phyloP scores from a whole-genome alignment of 1,140 invertebrate species.

The Tenebrio molitor region DNA sequence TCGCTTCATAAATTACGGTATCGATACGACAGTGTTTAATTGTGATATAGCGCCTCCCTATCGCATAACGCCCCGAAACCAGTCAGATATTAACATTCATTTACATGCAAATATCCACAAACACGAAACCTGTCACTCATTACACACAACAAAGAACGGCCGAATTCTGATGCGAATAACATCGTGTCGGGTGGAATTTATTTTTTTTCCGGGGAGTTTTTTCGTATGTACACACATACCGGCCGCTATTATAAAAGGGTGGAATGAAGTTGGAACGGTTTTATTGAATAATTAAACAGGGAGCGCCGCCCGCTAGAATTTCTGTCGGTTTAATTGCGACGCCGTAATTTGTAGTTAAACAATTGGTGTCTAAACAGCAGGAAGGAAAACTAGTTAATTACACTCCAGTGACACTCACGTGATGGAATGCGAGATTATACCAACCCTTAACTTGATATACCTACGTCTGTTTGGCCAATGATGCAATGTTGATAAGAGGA shows the following conservation, averaged over 20 bases:
- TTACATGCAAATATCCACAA: slow-evolving; percentile 54
- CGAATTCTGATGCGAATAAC: slow-evolving; percentile 38
- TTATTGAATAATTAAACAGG: slow-evolving; percentile 65
- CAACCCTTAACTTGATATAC: slow-evolving; percentile 45
- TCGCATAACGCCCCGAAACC: slow-evolving; percentile 49
- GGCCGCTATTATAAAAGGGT: slow-evolving; percentile 25
- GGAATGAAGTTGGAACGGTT: slow-evolving; percentile 53
- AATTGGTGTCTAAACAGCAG: slow-evolving; percentile 55
- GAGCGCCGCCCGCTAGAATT: slow-evolving; percentile 53
- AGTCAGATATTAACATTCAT: slow-evolving; percentile 56
- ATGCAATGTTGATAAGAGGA: slow-evolving; percentile 28
- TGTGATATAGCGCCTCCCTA: slow-evolving; percentile 55
- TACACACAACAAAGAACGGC: slow-evolving; percentile 39
- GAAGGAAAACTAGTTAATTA: slow-evolving; percentile 58
- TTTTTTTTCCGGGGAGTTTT: slow-evolving; percentile 14
- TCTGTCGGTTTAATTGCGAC: slow-evolving; percentile 55
- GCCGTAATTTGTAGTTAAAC: slow-evolving; percentile 58
- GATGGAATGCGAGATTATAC: slow-evolving; percentile 55
- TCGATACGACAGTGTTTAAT: slow-evolving; percentile 59
- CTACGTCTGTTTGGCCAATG: slow-evolving; percentile 38
- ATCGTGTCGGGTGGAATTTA: slow-evolving; percentile 21
- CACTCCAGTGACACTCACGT: slow-evolving; percentile 53
- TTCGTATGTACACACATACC: slow-evolving; percentile 12
- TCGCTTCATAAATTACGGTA: slow-evolving; percentile 55
- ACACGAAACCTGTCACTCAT: slow-evolving; percentile 47